These are phyloP conservation scores for Gadus macrocephalus DNA, from an alignment of 2,113 vertebrate species.

Conservation along the genomic window DNA sequence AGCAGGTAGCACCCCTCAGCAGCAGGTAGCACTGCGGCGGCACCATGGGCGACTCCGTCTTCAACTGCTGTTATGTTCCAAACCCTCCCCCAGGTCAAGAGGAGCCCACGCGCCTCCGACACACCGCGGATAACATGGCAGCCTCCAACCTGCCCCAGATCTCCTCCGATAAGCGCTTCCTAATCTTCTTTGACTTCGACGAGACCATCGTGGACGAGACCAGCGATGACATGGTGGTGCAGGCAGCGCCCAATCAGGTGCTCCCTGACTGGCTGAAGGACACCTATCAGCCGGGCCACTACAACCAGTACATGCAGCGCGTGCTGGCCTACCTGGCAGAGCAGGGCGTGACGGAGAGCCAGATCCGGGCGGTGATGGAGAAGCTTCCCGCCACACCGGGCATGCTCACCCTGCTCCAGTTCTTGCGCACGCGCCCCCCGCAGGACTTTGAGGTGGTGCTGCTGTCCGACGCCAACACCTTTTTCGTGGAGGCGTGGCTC, in stretches of 20 bases:
- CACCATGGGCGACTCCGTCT: conserved; percentile 67
- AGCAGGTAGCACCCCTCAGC: conserved; percentile 34
- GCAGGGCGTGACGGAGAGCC: conserved; percentile 79
- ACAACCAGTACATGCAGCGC: conserved; percentile 92
- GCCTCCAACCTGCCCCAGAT: conserved; percentile 41
- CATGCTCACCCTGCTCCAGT: conserved; percentile 84
- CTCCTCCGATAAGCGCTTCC: conserved; percentile 71
- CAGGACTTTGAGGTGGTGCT: conserved; percentile 87
- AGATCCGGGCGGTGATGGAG: conserved; percentile 79
- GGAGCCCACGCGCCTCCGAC: conserved; percentile 29
- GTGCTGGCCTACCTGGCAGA: conserved; percentile 86
- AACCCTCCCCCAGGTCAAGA: conserved; percentile 70
- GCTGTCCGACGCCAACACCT: conserved; percentile 90
- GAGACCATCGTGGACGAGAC: conserved; percentile 94
- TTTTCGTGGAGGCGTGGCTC: conserved; percentile 84
- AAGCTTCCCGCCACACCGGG: conserved; percentile 85
- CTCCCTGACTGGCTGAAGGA: conserved; percentile 81
- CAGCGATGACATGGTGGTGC: conserved; percentile 85
- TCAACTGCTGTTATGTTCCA: conserved; percentile 75
- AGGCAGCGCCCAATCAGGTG: conserved; percentile 76
- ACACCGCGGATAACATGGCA: conserved; percentile 63
- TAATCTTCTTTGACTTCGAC: conserved; percentile 95
- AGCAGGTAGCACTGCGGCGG: conserved; percentile 27
- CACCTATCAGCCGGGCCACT: conserved; percentile 81
- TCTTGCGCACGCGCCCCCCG: conserved; percentile 77